phyloP scores from a whole-genome alignment of 2,888 invertebrate species.

The Euclidia mi region DNA sequence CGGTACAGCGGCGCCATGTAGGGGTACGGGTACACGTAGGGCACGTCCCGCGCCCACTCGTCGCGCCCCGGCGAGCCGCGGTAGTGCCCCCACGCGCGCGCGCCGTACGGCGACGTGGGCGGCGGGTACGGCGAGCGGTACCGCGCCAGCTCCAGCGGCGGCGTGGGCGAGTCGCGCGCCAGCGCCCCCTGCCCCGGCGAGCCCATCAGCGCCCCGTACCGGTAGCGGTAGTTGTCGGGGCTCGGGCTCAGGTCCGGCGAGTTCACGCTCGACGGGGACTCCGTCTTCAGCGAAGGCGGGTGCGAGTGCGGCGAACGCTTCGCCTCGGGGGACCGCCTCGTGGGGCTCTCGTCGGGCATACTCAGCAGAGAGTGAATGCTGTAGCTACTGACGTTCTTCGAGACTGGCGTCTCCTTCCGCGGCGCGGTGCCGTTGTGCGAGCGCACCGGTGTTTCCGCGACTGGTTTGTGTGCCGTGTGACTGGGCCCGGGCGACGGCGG shows the following conservation, averaged over 20 bases:
- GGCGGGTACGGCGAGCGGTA: slow-evolving; percentile 76
- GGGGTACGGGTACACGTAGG: slow-evolving; percentile 80
- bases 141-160: slow-evolving; percentile 69
- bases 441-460: slow-evolving; percentile 58
- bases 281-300: slow-evolving; percentile 77
- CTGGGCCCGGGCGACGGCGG: slow-evolving; percentile 70
- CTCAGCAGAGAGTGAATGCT: slow-evolving; percentile 96
- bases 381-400: slow-evolving; percentile 92
- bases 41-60: slow-evolving; percentile 73
- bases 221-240: slow-evolving; percentile 81
- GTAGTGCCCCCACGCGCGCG: slow-evolving; percentile 54
- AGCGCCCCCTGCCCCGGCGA: slow-evolving; percentile 71
- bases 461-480: slow-evolving; percentile 59
- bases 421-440: slow-evolving; percentile 70
- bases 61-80: slow-evolving; percentile 65
- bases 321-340: slow-evolving; percentile 76
- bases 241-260: slow-evolving; percentile 84
- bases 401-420: slow-evolving; percentile 69
- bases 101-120: slow-evolving; percentile 67
- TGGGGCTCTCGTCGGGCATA: slow-evolving; percentile 87
- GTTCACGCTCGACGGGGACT: slow-evolving; percentile 79
- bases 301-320: slow-evolving; percentile 81
- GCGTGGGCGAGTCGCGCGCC: slow-evolving; percentile 77
- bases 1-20: slow-evolving; percentile 84
- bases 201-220: slow-evolving; percentile 75